A percentile compares a stretch with the other conserved stretches of the same genome.
Conservation (phyloP, 2,113 vertebrate genomes). For the Urocynchramus pylzowi region DNA sequence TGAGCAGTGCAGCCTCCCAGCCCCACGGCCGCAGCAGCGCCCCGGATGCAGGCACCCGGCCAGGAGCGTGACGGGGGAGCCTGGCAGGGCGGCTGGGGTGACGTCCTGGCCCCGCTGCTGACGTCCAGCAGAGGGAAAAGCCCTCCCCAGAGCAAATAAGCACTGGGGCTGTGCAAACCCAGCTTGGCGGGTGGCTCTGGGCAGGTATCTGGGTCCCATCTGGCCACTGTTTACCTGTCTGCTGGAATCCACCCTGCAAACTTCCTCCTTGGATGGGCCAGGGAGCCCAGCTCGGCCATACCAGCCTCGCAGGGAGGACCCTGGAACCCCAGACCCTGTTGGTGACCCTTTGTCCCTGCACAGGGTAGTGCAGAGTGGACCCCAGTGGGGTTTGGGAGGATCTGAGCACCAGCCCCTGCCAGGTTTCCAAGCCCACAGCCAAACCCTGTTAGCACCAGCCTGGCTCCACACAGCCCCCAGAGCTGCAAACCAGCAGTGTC, state of each 20-base stretch:
- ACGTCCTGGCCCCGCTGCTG: not conserved
- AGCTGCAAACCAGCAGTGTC: not conserved
- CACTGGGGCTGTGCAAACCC: not conserved
- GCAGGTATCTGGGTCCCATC: slow-evolving; percentile 41
- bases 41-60: not conserved
- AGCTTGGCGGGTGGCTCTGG: not conserved
- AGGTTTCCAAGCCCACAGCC: no score
- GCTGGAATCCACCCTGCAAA: slow-evolving; percentile 49
- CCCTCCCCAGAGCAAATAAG: slow-evolving; percentile 48
- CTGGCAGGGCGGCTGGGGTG: not conserved
- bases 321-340: accelerated
- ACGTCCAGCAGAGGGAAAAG: not conserved
- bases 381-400: not conserved
- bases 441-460: not conserved
- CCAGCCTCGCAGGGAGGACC: accelerated
- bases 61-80: not conserved
- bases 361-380: not conserved
- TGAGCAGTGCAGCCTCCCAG: not conserved
- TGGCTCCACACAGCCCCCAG: not conserved
- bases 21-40: accelerated
- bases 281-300: accelerated
- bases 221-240: slow-evolving; percentile 45
- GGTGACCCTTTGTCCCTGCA: accelerated
- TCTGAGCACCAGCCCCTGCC: not conserved
- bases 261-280: not conserved